These are phyloP conservation scores for Argentina silus DNA, from an alignment of 2,797 vertebrate species.

Conservation along the genomic window DNA sequence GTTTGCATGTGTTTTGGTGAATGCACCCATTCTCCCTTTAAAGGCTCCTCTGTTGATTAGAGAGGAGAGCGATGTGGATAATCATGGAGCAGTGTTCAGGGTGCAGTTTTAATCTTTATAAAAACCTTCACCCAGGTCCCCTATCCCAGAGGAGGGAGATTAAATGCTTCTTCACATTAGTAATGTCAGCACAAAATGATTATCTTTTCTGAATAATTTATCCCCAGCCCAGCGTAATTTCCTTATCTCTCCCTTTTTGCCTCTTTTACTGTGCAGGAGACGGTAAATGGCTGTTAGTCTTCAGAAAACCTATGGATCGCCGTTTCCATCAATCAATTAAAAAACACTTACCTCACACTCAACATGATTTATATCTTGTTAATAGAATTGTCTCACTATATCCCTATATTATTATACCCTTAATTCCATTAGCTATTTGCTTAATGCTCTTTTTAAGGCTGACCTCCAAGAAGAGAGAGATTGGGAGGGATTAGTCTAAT, in stretches of 20 bases:
- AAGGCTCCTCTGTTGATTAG: constrained; percentile 49
- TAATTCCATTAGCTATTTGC: constrained; percentile 98
- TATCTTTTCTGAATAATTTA: constrained; percentile 99
- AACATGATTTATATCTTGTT: constrained; percentile 99
- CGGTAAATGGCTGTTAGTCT: constrained; percentile 94
- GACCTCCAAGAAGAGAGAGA: constrained; percentile 85
- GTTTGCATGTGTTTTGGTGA: constrained; percentile 10
- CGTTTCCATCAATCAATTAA: constrained; percentile 99
- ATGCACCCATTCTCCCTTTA: constrained; percentile 25
- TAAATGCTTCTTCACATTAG: constrained; percentile 99
- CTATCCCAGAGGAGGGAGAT: constrained; percentile 84
- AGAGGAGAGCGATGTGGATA: constrained; percentile 62
- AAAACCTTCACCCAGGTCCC: constrained; percentile 75
- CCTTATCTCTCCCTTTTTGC: constrained; percentile 88
- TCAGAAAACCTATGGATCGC: constrained; percentile 88
- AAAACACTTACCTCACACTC: constrained; percentile 99
- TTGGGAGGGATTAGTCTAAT: constrained; percentile 82
- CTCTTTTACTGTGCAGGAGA: constrained; percentile 85
- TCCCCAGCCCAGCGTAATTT: constrained; percentile 87
- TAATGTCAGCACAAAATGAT: constrained; percentile 98
- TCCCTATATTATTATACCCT: constrained; percentile 97
- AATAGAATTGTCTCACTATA: constrained; percentile 99
- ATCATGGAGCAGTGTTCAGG: constrained; percentile 53
- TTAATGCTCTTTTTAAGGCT: constrained; percentile 93
- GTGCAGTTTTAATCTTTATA: constrained; percentile 80